Conservation (phyloP, 2,888 invertebrate genomes). For the Athalia circularis region DNA sequence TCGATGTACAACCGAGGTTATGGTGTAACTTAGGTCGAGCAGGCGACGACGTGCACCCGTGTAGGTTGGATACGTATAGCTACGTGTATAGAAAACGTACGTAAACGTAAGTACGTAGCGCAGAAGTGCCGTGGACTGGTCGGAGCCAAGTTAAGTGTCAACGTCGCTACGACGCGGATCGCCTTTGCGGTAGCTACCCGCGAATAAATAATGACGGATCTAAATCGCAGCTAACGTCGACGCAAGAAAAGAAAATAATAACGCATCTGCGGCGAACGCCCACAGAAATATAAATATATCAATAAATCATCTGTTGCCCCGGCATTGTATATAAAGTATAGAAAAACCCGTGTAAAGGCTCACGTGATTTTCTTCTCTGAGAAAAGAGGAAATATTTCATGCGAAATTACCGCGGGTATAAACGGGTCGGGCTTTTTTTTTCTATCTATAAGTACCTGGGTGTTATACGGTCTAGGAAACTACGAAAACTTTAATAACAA, state of each 20-base stretch:
- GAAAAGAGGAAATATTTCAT: neutral
- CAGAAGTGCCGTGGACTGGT: slow-evolving; percentile 8
- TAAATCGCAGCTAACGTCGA: slow-evolving; percentile 21
- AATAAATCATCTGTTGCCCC: slow-evolving; percentile 4
- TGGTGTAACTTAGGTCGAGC: slow-evolving; percentile 26
- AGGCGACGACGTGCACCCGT: slow-evolving; percentile 24
- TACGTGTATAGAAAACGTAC: neutral
- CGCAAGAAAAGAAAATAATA: neutral
- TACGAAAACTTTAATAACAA: neutral
- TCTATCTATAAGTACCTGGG: no score
- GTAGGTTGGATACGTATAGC: neutral
- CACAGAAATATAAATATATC: slow-evolving; percentile 33
- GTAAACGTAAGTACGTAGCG: neutral
- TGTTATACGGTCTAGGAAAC: neutral
- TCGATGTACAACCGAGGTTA: slow-evolving; percentile 26
- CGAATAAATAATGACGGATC: slow-evolving; percentile 38
- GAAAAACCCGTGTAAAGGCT: neutral
- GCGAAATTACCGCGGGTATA: neutral
- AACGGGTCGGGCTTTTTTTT: no score
- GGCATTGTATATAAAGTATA: neutral
- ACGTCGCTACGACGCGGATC: slow-evolving; percentile 5
- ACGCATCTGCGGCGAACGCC: slow-evolving; percentile 25
- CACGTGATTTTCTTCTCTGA: neutral
- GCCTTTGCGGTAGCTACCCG: neutral
- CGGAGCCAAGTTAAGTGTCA: slow-evolving; percentile 26